Conservation (phyloP, 2,797 vertebrate species). For the Synaphobranchus kaupii region DNA sequence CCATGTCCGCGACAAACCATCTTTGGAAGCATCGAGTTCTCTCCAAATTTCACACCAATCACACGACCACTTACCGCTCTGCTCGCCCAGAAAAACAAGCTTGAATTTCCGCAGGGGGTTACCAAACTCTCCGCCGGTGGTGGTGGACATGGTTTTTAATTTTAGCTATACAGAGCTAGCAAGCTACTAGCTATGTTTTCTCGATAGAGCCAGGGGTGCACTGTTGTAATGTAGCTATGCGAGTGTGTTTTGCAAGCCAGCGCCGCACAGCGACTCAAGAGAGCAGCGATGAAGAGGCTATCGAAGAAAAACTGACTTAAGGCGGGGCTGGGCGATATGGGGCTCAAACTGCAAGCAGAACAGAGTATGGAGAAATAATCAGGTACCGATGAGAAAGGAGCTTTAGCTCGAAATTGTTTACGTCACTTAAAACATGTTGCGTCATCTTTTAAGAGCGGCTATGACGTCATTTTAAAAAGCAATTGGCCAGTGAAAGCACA, state of each 20-base stretch:
- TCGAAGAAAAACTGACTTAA: neutral
- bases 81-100: conserved; percentile 82
- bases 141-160: conserved; percentile 77
- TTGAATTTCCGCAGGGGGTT: conserved; percentile 87
- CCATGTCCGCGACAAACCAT: neutral
- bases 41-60: neutral
- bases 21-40: neutral
- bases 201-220: conserved; percentile 18
- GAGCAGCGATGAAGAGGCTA: neutral
- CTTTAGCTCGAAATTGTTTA: neutral
- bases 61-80: conserved; percentile 73
- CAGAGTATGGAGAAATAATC: neutral
- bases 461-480: neutral
- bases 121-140: conserved; percentile 87
- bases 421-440: neutral
- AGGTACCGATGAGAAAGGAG: neutral
- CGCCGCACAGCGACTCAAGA: conserved; percentile 39
- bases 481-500: neutral
- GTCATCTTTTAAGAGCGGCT: neutral
- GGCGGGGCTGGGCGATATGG: neutral
- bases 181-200: conserved; percentile 51
- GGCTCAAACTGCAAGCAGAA: neutral
- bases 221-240: conserved; percentile 18
- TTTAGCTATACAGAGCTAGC: conserved; percentile 49
- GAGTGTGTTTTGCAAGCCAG: conserved; percentile 28